Conservation (phyloP, 35 echinoderm and acorn worm species). For the Nesometra sesokonis region DNA sequence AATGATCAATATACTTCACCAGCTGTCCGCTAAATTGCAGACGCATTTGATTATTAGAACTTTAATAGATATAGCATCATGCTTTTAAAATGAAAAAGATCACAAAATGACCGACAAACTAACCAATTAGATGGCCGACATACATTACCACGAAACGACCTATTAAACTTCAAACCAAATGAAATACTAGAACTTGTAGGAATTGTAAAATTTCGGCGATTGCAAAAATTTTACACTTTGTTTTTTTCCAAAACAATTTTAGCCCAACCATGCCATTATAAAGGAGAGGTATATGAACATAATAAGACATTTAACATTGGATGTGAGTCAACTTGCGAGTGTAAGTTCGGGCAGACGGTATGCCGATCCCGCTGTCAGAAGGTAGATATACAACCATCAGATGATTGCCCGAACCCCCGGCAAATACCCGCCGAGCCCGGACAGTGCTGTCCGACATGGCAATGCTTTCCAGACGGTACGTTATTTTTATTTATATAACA, state of each 20-base stretch:
- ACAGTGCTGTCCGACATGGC: constrained; percentile 87
- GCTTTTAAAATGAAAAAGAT: too few species aligned
- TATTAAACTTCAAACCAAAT: too few species aligned
- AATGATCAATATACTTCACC: too few species aligned
- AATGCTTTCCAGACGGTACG: constrained; percentile 72
- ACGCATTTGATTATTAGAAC: too few species aligned
- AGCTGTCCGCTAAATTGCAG: too few species aligned
- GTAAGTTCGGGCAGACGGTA: constrained; percentile 58
- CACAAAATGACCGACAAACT: too few species aligned
- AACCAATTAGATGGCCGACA: too few species aligned
- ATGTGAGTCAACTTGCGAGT: constrained; percentile 68
- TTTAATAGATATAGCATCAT: too few species aligned
- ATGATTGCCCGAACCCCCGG: constrained; percentile 63
- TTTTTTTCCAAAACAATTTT: not conserved
- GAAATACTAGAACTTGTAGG: too few species aligned
- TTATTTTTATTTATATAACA: too few species aligned
- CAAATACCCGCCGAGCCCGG: constrained; percentile 54
- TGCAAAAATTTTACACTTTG: not conserved
- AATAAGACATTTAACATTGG: constrained; percentile 61
- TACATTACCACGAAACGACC: too few species aligned
- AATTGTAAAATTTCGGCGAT: too few species aligned
- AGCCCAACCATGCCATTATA: constrained; percentile 84
- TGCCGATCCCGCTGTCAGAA: constrained; percentile 70
- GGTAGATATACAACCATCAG: constrained; percentile 51
- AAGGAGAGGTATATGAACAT: constrained; percentile 60